Conservation (phyloP, 2,797 vertebrate species). For the Spheniscus humboldti region DNA sequence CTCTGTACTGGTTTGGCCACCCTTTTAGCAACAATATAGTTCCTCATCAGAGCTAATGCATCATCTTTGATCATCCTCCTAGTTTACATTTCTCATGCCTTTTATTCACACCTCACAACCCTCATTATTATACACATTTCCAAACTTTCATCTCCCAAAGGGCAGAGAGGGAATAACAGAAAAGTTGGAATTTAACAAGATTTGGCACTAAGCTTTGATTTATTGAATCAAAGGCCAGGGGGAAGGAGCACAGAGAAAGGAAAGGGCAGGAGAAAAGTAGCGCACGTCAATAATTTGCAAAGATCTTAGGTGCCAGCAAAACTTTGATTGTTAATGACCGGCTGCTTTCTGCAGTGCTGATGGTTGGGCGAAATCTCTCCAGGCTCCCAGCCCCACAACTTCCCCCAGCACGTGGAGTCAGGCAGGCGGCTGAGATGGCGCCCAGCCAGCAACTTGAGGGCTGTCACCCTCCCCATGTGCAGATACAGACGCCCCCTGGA, state of each 20-base stretch:
- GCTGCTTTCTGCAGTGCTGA: background rate
- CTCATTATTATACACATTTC: constrained; percentile 43
- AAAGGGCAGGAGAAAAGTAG: constrained; percentile 8
- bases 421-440: background rate
- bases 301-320: background rate
- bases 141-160: constrained; percentile 49
- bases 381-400: background rate
- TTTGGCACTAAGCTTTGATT: constrained; percentile 53
- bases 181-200: constrained; percentile 32
- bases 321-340: background rate
- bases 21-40: background rate
- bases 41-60: constrained; percentile 4
- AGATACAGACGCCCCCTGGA: fast-evolving
- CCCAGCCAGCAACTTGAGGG: background rate
- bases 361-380: background rate
- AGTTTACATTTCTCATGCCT: constrained; percentile 42
- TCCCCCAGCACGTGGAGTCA: fast-evolving
- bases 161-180: background rate
- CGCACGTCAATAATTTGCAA: background rate
- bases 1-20: background rate
- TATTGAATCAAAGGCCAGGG: constrained; percentile 35
- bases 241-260: background rate
- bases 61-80: constrained; percentile 41
- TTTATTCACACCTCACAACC: background rate
- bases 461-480: background rate